Evolutionary conservation across 2,888 invertebrate genomes (phyloP).

Genomic region (Lasius fuliginosus): DNA sequence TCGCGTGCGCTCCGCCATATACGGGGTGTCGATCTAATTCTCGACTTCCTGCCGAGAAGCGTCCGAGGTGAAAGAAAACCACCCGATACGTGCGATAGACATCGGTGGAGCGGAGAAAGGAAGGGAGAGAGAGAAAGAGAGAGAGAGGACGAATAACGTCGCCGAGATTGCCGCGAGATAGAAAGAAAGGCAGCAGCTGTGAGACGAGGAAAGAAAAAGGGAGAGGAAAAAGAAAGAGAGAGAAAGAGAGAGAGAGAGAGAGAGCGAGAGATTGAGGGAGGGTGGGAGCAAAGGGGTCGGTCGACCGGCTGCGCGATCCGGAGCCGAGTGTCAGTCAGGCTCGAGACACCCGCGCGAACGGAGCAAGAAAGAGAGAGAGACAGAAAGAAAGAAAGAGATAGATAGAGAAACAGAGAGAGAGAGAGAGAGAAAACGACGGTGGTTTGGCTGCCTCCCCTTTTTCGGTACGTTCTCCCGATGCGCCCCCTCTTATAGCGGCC

Average conservation of each 20-base stretch:
- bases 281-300: conserved; percentile 50
- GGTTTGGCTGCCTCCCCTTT: conserved; percentile 69
- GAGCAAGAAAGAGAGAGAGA: conserved; percentile 53
- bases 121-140: neutral
- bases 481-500: conserved; percentile 61
- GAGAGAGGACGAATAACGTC: neutral
- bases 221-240: neutral
- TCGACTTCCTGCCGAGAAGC: conserved; percentile 3
- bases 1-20: conserved; percentile 22
- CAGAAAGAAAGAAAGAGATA: neutral
- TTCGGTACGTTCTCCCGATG: conserved; percentile 69
- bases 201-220: conserved; percentile 12
- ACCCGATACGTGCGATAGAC: conserved; percentile 63
- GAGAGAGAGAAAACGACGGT: conserved; percentile 60
- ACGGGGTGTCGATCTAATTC: conserved; percentile 48
- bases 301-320: conserved; percentile 37
- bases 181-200: neutral
- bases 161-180: neutral
- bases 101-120: conserved; percentile 46
- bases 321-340: conserved; percentile 82
- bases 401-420: neutral
- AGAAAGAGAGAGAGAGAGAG: conserved; percentile 11
- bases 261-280: conserved; percentile 34
- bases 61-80: conserved; percentile 53
- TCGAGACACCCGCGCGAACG: conserved; percentile 81